Evolutionary conservation across 2,113 vertebrate genomes (phyloP), one percentile per base, ranked within the genome.

Genomic region (Urocynchramus pylzowi): DNA sequence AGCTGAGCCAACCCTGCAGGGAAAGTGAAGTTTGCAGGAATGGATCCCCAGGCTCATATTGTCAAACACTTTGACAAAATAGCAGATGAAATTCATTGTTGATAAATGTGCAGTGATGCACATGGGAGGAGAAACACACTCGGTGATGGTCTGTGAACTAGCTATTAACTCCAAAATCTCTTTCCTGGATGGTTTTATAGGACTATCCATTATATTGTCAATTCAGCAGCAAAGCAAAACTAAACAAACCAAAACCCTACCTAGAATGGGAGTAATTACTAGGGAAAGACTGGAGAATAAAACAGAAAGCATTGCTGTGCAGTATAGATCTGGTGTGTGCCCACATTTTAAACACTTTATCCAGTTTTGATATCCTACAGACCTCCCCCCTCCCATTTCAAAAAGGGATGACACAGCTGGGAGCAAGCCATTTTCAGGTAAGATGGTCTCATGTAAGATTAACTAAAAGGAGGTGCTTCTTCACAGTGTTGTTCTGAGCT

Each of bases 161-260:
- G 84, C 92, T 94, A 44, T 96, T 96, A 93, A 87, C 90, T 96
- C 56, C 69, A 64, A 89, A 65, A 97, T 95, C 93, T 87, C 59
- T 94, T 95, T 95, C 47, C 89, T 89, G 91, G 75, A 81, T 79
- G 84, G 81, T 93, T 97, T 94, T 95, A 73, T 94, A 76, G 87
- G 92, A 87, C 90, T 71, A 94, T 94, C 90, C 65, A 82, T 96
- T 97, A 93, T 75, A 82, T 82, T 94, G 92, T 91, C 92, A 89
- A 78, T 89, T 91, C 74, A 52, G 47, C 70, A 89, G 92, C 77
- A 94, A 93, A 94, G 52, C 64, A 93, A 91, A 91, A 61, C 76
- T 77, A 92, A 92, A n/a, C 69, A 94, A 89, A 78, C 20, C 69
- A n/a, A 47, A 74, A 74, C 1, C 37, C 30, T 54, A 89, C 33